These are phyloP conservation scores for Montipora capitata DNA, from an alignment of 92 coral and sea anemone species.

Conservation along the genomic window DNA sequence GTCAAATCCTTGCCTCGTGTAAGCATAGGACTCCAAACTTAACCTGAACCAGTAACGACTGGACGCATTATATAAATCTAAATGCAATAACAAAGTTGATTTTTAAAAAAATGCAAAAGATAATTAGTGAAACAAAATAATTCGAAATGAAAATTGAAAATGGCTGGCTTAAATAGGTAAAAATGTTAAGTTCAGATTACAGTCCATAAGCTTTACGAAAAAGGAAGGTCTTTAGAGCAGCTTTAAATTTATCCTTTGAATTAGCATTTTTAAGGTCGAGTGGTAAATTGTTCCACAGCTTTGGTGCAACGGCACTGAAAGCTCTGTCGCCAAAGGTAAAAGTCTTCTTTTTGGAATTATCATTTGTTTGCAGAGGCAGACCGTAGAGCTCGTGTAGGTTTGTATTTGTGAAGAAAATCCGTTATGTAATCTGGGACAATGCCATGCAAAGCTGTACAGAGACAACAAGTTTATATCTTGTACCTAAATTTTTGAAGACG, in stretches of 20 bases:
- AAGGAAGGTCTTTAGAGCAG: neutral
- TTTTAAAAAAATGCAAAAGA: no score
- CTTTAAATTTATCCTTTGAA: neutral
- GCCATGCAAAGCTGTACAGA: no score
- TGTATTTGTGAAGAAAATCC: neutral
- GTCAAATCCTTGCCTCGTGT: no score
- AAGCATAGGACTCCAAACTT: no score
- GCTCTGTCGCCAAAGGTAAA: neutral
- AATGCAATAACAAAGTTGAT: no score
- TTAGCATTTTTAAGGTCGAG: neutral
- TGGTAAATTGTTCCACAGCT: neutral
- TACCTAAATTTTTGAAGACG: no score
- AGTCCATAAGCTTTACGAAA: neutral
- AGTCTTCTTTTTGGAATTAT: neutral
- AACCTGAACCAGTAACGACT: no score
- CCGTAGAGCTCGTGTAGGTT: neutral
- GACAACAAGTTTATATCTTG: no score
- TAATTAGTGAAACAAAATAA: no score
- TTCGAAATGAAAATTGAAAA: no score
- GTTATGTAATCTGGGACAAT: neutral
- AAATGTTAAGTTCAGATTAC: no score
- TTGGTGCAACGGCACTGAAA: neutral
- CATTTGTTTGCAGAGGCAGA: neutral
- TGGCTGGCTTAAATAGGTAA: no score
- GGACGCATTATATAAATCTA: fast-evolving